Conservation (phyloP, 2,888 invertebrate genomes). For the Drosophila nr. perissopoda region DNA sequence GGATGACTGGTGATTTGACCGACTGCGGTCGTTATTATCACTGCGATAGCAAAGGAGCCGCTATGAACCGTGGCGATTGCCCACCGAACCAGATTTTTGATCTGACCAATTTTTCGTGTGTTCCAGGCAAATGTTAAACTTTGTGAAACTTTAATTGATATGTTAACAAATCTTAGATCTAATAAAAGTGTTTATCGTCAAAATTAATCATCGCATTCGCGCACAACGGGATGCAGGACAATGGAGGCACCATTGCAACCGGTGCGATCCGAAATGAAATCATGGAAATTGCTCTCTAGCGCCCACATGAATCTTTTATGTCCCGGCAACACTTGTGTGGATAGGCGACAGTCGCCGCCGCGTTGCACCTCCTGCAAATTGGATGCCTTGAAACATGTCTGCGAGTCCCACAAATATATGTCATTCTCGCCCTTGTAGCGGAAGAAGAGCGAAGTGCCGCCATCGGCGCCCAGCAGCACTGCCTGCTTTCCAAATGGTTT, state of each 20-base stretch:
- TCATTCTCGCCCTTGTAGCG: constrained; percentile 88
- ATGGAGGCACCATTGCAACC: constrained; percentile 88
- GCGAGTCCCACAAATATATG: constrained; percentile 88
- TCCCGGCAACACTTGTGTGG: constrained; percentile 88
- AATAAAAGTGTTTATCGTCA: constrained; percentile 14
- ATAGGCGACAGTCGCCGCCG: constrained; percentile 87
- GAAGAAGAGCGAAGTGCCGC: constrained; percentile 87
- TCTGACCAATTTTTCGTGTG: constrained; percentile 32
- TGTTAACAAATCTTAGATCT: constrained; percentile 45
- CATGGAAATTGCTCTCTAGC: constrained; percentile 89
- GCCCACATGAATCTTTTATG: constrained; percentile 88
- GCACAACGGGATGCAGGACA: constrained; percentile 87
- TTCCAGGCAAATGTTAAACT: constrained; percentile 52
- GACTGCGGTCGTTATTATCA: constrained; percentile 79
- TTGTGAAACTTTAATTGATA: constrained; percentile 23
- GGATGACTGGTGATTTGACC: constrained; percentile 69
- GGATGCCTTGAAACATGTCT: constrained; percentile 86
- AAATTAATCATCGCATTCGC: constrained; percentile 82
- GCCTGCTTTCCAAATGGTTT: constrained; percentile 86
- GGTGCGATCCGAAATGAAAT: constrained; percentile 87
- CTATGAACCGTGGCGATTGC: constrained; percentile 41
- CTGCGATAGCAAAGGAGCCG: constrained; percentile 65
- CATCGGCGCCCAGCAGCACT: constrained; percentile 87
- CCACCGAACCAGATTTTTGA: constrained; percentile 34
- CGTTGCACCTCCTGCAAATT: constrained; percentile 87